Evolutionary conservation across 2,113 vertebrate species (phyloP).

Genomic region (Paradoxurus hermaphroditus): DNA sequence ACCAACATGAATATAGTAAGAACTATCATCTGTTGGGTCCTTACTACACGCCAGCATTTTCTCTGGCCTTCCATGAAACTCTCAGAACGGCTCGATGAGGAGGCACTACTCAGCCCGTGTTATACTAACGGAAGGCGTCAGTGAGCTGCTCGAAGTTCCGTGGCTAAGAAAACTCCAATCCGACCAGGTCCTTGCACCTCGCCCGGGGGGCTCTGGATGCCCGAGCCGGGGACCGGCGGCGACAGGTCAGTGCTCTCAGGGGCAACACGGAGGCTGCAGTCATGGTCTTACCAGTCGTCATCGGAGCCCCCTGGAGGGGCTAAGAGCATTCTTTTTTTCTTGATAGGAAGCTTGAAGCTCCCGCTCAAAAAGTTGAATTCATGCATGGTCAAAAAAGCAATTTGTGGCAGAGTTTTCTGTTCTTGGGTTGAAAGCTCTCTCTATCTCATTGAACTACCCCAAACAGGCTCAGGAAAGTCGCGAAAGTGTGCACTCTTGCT

Average conservation of each 20-base stretch:
- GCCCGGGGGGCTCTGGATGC: neutral
- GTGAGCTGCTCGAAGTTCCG: neutral
- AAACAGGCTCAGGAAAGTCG: neutral
- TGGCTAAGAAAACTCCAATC: neutral
- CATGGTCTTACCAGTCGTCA: neutral
- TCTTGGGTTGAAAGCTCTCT: neutral
- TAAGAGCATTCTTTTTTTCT: neutral
- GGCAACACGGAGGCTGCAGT: neutral
- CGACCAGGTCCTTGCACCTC: neutral
- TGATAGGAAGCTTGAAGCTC: neutral
- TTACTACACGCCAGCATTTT: neutral
- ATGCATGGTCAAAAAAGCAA: neutral
- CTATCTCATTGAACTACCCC: neutral
- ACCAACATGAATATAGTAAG: neutral
- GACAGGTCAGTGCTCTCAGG: too few relatives aligned
- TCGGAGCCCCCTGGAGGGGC: neutral
- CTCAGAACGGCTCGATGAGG: neutral
- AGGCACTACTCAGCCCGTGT: neutral
- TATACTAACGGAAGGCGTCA: neutral
- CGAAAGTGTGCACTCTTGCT: neutral
- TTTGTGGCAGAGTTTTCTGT: neutral
- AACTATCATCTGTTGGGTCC: neutral
- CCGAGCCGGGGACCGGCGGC: accelerated
- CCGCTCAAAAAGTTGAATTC: neutral
- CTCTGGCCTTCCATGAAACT: neutral